Evolutionary conservation across 2,888 invertebrate genomes (phyloP).

Genomic region (Sympetrum striolatum): DNA sequence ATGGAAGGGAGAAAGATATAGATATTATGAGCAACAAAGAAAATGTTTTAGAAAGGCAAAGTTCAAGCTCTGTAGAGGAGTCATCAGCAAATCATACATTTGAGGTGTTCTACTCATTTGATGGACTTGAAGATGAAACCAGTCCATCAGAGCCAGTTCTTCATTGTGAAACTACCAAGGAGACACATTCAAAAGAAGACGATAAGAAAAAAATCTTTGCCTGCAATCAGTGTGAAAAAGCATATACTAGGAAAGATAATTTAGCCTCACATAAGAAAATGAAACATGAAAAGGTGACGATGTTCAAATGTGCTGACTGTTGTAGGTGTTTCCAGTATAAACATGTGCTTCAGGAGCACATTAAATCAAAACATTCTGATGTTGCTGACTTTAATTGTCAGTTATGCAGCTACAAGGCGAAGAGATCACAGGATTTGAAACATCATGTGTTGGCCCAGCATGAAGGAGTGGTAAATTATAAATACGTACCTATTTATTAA

Average conservation of each 20-base stretch:
- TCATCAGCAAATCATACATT: no score
- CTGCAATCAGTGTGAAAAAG: not conserved
- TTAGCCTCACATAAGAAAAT: not conserved
- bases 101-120: no score
- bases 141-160: no score
- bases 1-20: no score
- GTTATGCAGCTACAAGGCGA: not conserved
- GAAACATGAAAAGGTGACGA: not conserved
- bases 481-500: no score
- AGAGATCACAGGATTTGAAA: not conserved
- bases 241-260: not conserved
- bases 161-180: no score
- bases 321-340: not conserved
- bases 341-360: not conserved
- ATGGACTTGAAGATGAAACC: no score
- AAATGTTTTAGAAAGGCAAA: no score
- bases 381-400: not conserved
- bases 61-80: no score
- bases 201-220: not conserved
- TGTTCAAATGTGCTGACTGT: not conserved
- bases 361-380: not conserved
- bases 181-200: no score
- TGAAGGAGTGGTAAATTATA: not conserved
- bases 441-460: not conserved
- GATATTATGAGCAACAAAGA: no score